phyloP scores from a whole-genome alignment of 2,888 invertebrate genomes.

The Mylabris sibirica region DNA sequence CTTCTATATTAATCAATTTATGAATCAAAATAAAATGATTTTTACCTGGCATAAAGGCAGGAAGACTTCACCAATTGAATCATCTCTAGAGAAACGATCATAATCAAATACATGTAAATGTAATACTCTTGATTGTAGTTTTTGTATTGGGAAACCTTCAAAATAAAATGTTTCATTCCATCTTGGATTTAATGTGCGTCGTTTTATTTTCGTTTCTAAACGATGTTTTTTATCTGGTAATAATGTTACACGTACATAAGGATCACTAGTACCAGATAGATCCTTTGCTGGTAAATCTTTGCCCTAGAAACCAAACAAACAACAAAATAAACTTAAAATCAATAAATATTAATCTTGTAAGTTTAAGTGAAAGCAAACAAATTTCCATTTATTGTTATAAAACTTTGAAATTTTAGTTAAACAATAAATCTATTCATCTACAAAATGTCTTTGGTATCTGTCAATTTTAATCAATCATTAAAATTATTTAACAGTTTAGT shows the following conservation, averaged over 20 bases:
- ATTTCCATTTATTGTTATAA: too few species aligned
- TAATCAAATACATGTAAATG: slow-evolving; percentile 95
- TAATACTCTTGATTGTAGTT: slow-evolving; percentile 87
- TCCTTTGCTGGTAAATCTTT: slow-evolving; percentile 95
- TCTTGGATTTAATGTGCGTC: slow-evolving; percentile 87
- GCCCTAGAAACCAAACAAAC: slow-evolving; percentile 68
- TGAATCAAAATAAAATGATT: too few species aligned
- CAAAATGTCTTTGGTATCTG: too few species aligned
- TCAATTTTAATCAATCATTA: too few species aligned
- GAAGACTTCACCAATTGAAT: slow-evolving; percentile 93
- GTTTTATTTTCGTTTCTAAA: slow-evolving; percentile 90
- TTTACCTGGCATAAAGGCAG: slow-evolving; percentile 88
- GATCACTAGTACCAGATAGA: slow-evolving; percentile 90
- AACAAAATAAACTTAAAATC: not conserved
- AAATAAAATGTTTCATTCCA: slow-evolving; percentile 97
- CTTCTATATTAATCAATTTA: too few species aligned
- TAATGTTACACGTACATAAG: slow-evolving; percentile 88
- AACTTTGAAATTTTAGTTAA: too few species aligned
- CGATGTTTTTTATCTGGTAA: slow-evolving; percentile 92
- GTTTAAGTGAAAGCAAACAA: too few species aligned
- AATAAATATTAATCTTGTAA: not conserved
- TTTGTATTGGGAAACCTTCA: slow-evolving; percentile 93
- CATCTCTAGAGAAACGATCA: slow-evolving; percentile 92
- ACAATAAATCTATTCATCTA: too few species aligned
- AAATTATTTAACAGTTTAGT: too few species aligned